Percentiles rank a stretch among this genome's conserved stretches.
These are phyloP conservation scores for Ambastaia sidthimunki DNA, from an alignment of 2,797 vertebrate genomes.

Conservation along the genomic window DNA sequence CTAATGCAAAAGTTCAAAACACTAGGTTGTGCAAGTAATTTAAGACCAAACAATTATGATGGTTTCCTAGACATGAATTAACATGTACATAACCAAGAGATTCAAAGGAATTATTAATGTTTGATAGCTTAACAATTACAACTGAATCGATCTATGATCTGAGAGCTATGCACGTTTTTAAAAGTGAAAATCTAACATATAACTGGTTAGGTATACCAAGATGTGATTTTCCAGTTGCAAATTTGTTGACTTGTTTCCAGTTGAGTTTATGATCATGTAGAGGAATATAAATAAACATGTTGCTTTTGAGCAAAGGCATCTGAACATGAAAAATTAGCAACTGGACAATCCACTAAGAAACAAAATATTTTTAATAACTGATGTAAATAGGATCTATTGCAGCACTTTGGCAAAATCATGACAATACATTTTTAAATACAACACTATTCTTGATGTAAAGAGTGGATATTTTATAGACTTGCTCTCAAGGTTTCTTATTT, in stretches of 20 bases:
- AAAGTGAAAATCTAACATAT: background rate
- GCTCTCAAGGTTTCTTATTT: background rate
- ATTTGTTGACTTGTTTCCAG: no score
- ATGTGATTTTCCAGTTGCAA: background rate
- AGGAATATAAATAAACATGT: constrained; percentile 9
- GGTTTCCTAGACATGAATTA: constrained; percentile 12
- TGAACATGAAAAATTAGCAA: background rate
- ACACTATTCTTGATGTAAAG: no score
- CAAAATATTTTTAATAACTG: constrained; percentile 11
- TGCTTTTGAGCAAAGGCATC: constrained; percentile 1
- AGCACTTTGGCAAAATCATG: constrained; percentile 18
- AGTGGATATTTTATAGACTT: background rate
- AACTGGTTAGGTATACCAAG: no score
- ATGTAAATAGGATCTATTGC: background rate
- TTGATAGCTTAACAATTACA: constrained; percentile 63
- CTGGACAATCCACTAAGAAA: constrained; percentile 30
- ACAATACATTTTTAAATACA: background rate
- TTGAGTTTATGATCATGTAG: background rate
- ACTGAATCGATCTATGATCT: constrained; percentile 55
- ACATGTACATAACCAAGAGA: constrained; percentile 37
- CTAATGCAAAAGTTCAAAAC: background rate
- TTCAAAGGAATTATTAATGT: background rate
- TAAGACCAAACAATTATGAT: constrained; percentile 16
- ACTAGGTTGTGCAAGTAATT: constrained; percentile 10
- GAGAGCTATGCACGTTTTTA: background rate